Conservation (phyloP, 2,113 vertebrate genomes). For the Alligator mississippiensis region DNA sequence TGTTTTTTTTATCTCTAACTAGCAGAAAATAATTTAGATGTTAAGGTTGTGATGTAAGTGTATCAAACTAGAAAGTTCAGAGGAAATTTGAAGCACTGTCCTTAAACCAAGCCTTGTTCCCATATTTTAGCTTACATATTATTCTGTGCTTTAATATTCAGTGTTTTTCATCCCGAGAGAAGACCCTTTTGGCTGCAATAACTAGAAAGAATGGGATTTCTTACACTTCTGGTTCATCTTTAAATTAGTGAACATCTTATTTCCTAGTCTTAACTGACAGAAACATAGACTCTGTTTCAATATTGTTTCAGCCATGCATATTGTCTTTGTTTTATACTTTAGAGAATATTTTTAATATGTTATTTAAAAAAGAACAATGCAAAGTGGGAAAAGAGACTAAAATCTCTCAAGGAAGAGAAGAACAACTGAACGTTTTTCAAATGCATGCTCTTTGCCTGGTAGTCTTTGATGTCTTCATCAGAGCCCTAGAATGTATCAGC, state of each 20-base stretch:
- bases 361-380: neutral
- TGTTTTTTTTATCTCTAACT: conserved; percentile 4
- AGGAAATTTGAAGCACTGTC: neutral
- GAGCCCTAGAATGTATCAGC: neutral
- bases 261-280: neutral
- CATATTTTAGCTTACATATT: conserved; percentile 10
- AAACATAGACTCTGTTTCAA: neutral
- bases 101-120: neutral
- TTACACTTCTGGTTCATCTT: neutral
- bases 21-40: conserved; percentile 58
- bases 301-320: neutral
- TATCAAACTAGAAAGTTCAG: neutral
- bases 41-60: conserved; percentile 26
- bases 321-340: conserved; percentile 3
- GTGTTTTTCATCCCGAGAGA: rapidly evolving
- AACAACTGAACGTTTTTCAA: neutral
- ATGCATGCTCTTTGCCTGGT: neutral
- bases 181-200: conserved; percentile 29
- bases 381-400: neutral
- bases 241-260: conserved; percentile 5
- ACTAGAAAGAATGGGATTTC: conserved; percentile 25
- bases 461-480: neutral
- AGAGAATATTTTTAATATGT: neutral
- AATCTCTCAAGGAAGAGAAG: neutral
- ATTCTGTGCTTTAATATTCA: neutral